Percentiles rank a stretch among this genome's conserved stretches.
phyloP scores from a whole-genome alignment of 1,140 invertebrate species.

The Daktulosphaira vitifoliae region DNA sequence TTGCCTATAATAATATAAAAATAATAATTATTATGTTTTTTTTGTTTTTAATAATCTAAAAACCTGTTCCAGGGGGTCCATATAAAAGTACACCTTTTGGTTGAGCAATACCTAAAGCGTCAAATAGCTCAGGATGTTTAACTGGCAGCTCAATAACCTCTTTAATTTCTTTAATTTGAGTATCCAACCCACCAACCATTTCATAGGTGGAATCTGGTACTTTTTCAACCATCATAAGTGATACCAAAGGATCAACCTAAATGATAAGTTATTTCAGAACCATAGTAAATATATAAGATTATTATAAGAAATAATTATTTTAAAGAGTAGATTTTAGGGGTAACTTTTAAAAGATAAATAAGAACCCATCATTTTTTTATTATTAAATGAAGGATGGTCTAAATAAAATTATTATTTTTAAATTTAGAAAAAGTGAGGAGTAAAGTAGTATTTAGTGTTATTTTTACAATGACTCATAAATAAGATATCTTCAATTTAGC shows the following conservation, averaged over 20 bases:
- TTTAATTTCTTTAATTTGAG: constrained; percentile 99
- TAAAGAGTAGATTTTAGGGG: no score
- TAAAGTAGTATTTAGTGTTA: no score
- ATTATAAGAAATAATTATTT: not conserved
- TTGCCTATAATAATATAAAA: constrained; percentile 53
- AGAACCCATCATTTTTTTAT: no score
- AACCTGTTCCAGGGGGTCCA: constrained; percentile 89
- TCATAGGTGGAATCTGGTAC: constrained; percentile 99
- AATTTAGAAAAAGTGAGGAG: no score
- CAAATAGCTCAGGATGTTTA: constrained; percentile 98
- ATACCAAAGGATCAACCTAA: constrained; percentile 95
- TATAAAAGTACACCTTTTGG: constrained; percentile 98
- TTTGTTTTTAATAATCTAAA: not conserved
- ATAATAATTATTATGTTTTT: constrained; percentile 7
- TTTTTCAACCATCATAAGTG: constrained; percentile 99
- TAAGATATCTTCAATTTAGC: no score
- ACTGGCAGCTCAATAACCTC: constrained; percentile 99
- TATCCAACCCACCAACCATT: constrained; percentile 99
- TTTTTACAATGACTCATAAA: no score
- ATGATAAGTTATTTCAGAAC: not conserved
- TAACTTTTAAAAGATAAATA: no score
- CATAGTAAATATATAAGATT: not conserved
- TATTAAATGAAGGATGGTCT: no score
- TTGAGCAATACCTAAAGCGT: constrained; percentile 98
- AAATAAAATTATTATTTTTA: no score